A percentile compares a stretch with the other conserved stretches of the same genome.
phyloP scores from a whole-genome alignment of 2,888 invertebrate species.

The Phytoseiulus persimilis region DNA sequence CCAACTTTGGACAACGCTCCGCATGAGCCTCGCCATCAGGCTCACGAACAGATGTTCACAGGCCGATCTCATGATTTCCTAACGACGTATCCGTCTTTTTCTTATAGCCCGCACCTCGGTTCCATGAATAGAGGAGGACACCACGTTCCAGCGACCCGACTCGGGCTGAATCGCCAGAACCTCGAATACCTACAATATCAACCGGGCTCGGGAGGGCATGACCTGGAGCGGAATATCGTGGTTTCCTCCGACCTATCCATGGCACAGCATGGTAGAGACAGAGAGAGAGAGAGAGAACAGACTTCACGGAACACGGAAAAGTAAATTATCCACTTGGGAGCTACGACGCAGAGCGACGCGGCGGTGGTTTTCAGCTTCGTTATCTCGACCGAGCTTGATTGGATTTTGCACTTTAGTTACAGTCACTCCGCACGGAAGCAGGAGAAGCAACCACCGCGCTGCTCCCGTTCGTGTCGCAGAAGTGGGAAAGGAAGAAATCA shows the following conservation, averaged over 20 bases:
- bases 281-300: not conserved
- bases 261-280: not conserved
- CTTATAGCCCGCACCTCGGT: too few relatives aligned
- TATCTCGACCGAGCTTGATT: not conserved
- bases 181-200: too few relatives aligned
- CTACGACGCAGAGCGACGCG: not conserved
- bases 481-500: not conserved
- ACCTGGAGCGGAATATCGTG: not conserved
- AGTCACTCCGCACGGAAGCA: not conserved
- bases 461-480: not conserved
- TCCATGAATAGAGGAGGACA: too few relatives aligned
- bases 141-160: too few relatives aligned
- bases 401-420: not conserved
- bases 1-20: not conserved
- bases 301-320: not conserved
- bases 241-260: not conserved
- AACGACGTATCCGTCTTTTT: too few relatives aligned
- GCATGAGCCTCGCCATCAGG: not conserved
- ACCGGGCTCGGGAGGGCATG: not conserved
- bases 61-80: too few relatives aligned
- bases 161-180: too few relatives aligned
- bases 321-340: not conserved
- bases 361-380: not conserved
- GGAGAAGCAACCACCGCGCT: not conserved
- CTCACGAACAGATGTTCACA: too few relatives aligned